These are phyloP conservation scores for Selenia dentaria DNA, from an alignment of 2,888 invertebrate genomes.

Conservation along the genomic window DNA sequence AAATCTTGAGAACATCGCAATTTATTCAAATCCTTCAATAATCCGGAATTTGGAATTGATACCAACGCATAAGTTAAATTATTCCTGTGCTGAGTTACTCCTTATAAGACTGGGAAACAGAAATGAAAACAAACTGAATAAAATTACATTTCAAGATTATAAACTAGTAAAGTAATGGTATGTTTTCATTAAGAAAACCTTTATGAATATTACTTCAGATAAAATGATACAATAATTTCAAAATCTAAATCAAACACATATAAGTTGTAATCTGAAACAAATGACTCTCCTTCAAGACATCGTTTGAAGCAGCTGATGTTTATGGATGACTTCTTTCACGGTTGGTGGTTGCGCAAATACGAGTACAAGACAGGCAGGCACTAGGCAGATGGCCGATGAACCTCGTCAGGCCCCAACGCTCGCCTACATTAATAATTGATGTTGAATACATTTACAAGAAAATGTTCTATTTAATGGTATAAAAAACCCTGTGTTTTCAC, in stretches of 20 bases:
- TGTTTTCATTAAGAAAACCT: no score
- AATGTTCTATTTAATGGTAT: no score
- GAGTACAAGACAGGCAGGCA: slow-evolving; percentile 16
- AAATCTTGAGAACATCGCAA: slow-evolving; percentile 1
- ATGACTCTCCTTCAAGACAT: slow-evolving; percentile 42
- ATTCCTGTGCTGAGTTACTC: no score
- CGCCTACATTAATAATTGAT: slow-evolving; percentile 41
- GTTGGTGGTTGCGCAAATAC: slow-evolving; percentile 50
- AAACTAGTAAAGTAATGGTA: no score
- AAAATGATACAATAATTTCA: no score
- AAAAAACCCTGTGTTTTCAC: no score
- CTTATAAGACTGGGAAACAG: no score
- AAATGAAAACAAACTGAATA: no score
- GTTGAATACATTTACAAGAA: slow-evolving; percentile 30
- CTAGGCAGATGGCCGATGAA: slow-evolving; percentile 43
- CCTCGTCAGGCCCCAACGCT: slow-evolving; percentile 40
- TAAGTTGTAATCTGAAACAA: slow-evolving; percentile 37
- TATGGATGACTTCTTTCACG: slow-evolving; percentile 55
- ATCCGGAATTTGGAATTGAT: not conserved
- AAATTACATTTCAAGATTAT: no score
- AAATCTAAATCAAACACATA: not conserved
- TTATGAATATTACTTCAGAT: no score
- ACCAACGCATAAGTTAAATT: not conserved
- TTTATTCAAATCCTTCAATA: slow-evolving; percentile 3
- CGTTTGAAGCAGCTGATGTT: slow-evolving; percentile 46